Percentiles rank a stretch among this genome's conserved stretches.
Conservation (phyloP, 2,888 invertebrate genomes). For the Limnephilus auricula region DNA sequence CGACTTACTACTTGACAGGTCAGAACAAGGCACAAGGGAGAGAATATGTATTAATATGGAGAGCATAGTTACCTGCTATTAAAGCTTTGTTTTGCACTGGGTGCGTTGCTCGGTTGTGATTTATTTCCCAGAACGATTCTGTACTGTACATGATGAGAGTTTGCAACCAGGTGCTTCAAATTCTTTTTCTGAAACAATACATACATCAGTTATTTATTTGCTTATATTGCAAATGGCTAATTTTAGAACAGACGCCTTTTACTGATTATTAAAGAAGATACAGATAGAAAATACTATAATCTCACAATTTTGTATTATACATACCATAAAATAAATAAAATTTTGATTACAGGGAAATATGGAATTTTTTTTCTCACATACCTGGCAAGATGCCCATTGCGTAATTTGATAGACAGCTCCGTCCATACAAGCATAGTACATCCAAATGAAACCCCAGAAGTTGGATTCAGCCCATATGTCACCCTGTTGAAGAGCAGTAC, state of each 20-base stretch:
- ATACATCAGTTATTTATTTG: not conserved
- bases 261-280: not conserved
- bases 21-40: too few relatives aligned
- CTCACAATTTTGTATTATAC: not conserved
- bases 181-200: conserved; percentile 73
- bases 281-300: not conserved
- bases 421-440: conserved; percentile 98
- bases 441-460: conserved; percentile 93
- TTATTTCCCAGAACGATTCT: conserved; percentile 87
- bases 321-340: not conserved
- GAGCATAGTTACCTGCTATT: conserved; percentile 52
- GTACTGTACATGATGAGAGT: conserved; percentile 94
- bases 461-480: conserved; percentile 97
- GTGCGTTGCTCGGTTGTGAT: conserved; percentile 71
- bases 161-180: conserved; percentile 87
- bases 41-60: too few relatives aligned
- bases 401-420: conserved; percentile 97
- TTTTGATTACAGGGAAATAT: not conserved
- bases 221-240: not conserved
- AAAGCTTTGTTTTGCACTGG: conserved; percentile 54
- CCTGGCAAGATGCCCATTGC: conserved; percentile 98
- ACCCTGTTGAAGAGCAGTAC: conserved; percentile 78
- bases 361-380: conserved; percentile 69
- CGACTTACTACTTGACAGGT: too few relatives aligned
- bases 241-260: too few relatives aligned